Base-by-base conservation (phyloP, 2,113 vertebrate species). In the Fregata magnificens region DNA sequence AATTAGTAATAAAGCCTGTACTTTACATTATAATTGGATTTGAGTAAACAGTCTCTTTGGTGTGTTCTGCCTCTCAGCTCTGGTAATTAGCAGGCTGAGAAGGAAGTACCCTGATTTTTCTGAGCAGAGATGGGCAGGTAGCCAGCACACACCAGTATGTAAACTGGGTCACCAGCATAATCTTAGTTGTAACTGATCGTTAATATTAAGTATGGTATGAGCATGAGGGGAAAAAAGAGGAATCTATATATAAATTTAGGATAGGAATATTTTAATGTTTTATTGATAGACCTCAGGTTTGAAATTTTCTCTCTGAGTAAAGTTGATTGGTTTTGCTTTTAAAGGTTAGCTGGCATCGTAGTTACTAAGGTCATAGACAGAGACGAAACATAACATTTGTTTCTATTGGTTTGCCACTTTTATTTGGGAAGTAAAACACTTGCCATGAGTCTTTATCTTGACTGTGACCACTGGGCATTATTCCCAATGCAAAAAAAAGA, bases 81-180 rank as follows among this genome's bases (percentile, higher is more conserved):
- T 69, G 55, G 70, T 97, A 94, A 95, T 96, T 97, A 97, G 86
- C 88, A 94, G 61, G 77, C 94, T 97, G 89, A 96, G 94, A 97
- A 95, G 89, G 96, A 96, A 95, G 91, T 96, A 95, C 83, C 77
- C 84, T 94, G 73, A 53, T 95, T 94, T 94, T 94, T 53, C 93
- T 91, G 78, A 96, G 95, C 91, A 88, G 83, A 67, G 65, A 49
- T 87, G 81, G 97, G 94, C 94, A 85, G 66, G 26, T 93, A 73
- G 94, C 95, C 95, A 97, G 81, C 70, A 47, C 45, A 45, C 89
- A 94, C 74, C 88, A 82, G 29, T 76, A 17, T 42, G 34, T 89
- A 79, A 97, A 96, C 70, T 95, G 81, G 93, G 93, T 97, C 95
- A 97, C 13, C 45, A 82, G 31, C 66, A 22, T 89, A 76, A 61